Conservation (phyloP, 2,888 invertebrate species). For the Brachyptera putata region DNA sequence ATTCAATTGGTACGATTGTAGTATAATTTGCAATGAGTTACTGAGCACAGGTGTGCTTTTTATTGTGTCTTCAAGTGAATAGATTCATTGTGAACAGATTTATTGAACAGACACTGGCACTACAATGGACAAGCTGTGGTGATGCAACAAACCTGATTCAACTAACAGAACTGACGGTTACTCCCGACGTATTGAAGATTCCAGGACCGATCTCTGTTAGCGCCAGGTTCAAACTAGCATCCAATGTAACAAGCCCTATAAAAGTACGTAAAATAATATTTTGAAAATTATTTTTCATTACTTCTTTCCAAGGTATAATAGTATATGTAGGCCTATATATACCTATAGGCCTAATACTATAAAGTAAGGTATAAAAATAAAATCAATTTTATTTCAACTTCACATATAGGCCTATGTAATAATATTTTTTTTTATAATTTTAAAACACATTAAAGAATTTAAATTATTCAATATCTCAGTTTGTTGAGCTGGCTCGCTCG, state of each 20-base stretch:
- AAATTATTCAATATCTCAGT: not conserved
- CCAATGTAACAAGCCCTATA: slow-evolving; percentile 23
- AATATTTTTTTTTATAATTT: too few species aligned
- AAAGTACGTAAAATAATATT: slow-evolving; percentile 18
- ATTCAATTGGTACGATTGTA: too few species aligned
- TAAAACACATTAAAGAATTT: not conserved
- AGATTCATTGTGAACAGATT: too few species aligned
- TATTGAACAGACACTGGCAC: not conserved
- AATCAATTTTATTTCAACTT: too few species aligned
- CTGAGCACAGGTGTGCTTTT: too few species aligned
- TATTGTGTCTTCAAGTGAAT: too few species aligned
- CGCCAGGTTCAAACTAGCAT: slow-evolving; percentile 1
- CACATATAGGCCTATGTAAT: too few species aligned
- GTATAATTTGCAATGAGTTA: too few species aligned
- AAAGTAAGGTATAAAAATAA: too few species aligned
- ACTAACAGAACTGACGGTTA: slow-evolving; percentile 11
- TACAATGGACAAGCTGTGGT: slow-evolving; percentile 26
- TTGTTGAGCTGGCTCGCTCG: not conserved
- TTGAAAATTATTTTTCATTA: not conserved
- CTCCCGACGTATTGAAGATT: not conserved
- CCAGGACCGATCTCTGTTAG: slow-evolving; percentile 19
- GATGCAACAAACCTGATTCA: slow-evolving; percentile 12
- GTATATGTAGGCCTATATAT: too few species aligned
- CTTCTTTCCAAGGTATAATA: not conserved
- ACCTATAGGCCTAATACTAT: not conserved